Evolutionary conservation across 2,113 vertebrate species (phyloP), one percentile per base, ranked within the genome.

Genomic region (Cyphotilapia sp.): DNA sequence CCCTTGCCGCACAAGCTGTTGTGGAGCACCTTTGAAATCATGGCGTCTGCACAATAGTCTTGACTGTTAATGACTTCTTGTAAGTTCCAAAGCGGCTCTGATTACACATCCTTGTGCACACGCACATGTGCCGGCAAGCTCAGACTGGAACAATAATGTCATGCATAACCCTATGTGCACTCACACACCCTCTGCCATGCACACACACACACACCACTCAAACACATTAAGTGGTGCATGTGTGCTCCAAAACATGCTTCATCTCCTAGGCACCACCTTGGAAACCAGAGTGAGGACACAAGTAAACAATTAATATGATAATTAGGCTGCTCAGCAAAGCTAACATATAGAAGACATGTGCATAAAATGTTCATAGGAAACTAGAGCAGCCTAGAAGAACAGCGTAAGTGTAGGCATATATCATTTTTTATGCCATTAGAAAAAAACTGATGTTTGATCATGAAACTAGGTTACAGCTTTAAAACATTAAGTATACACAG

Each of bases 21-120:
- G 96, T 94, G 94, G 94, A 96, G 95, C 96, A 96, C 96, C 96
- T 97, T 96, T 97, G 96, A 96, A 97, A 97, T 96, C 94, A 93
- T 83, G 94, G 93, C 83, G 94, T 94, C 94, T 95, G 94, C 96
- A 96, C 96, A 97, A 96, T 96, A 97, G 96, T 96, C 96, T 94
- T 96, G 96, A 96, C 95, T 96, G 95, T 95, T 96, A 97, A 96
- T 96, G 96, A 96, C 95, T 96, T 95, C 95, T 96, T 96, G 95
- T 96, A 96, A 97, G 95, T 96, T 97, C 95, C 94, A 95, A 96
- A 95, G 95, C 91, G 83, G 57, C 92, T 92, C 93, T 96, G 95
- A 96, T 97, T 96, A 96, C 95, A 95, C 93, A 91, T 92, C 91
- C 86, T 91, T 89, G 71, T 90, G 88, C 88, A 83, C 90, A 89